A percentile compares a stretch with the other conserved stretches of the same genome.
phyloP scores from a whole-genome alignment of 2,797 vertebrate species.

The Enteromius thamalakanensis region DNA sequence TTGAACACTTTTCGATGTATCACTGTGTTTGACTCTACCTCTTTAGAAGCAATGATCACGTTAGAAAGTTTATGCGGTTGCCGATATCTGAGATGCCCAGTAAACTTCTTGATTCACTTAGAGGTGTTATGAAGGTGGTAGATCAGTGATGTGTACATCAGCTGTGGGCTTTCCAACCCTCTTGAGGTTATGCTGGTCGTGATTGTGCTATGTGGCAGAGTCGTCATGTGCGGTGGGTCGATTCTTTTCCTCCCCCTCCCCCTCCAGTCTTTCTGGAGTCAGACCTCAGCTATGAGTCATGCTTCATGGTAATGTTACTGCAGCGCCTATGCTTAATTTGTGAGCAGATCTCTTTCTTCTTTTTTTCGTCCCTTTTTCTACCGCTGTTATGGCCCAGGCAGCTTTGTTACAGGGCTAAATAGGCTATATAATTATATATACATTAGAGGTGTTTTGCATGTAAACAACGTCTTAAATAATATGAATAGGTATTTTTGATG shows the following conservation, averaged over 20 bases:
- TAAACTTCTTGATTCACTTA: constrained; percentile 1
- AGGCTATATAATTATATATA: not conserved
- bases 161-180: not conserved
- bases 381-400: not conserved
- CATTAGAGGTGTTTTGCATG: not conserved
- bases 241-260: constrained; percentile 10
- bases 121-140: not conserved
- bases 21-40: constrained; percentile 52
- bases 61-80: constrained; percentile 2
- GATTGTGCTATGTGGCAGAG: constrained; percentile 8
- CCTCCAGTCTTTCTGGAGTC: constrained; percentile 30
- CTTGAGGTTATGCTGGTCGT: not conserved
- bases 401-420: not conserved
- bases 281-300: constrained; percentile 78
- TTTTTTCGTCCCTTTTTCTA: constrained; percentile 8
- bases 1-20: not conserved
- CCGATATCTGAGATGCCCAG: not conserved
- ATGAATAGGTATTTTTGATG: not conserved
- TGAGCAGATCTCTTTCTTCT: constrained; percentile 51
- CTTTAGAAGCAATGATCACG: constrained; percentile 25
- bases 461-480: not conserved
- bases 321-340: constrained; percentile 70
- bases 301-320: constrained; percentile 68
- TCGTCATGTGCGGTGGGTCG: constrained; percentile 11
- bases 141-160: not conserved